Percentiles rank a stretch among this genome's conserved stretches.
Conservation (phyloP, 2,113 vertebrate genomes). For the Hippocampus comes region DNA sequence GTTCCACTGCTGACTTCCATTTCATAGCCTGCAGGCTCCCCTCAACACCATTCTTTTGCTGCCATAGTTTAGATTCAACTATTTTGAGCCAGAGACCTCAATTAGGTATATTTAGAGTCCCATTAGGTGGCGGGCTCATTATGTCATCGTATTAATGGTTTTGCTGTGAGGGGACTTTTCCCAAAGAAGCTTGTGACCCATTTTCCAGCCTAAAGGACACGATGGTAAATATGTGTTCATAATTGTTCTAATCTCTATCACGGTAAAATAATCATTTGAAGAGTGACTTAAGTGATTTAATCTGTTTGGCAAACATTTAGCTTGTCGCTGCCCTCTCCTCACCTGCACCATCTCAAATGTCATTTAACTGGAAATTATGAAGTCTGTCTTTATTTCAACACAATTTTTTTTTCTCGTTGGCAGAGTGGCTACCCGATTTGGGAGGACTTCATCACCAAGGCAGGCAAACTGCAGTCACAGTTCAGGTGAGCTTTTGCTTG, state of each 20-base stretch:
- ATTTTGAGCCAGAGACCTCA: conserved; percentile 55
- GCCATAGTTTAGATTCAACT: conserved; percentile 27
- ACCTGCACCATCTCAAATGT: conserved; percentile 12
- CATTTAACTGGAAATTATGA: conserved; percentile 35
- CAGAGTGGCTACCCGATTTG: conserved; percentile 80
- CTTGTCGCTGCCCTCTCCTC: conserved; percentile 12
- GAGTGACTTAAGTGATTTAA: conserved; percentile 1
- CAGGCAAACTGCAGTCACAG: conserved; percentile 79
- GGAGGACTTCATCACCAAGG: conserved; percentile 82
- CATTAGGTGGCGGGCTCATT: conserved; percentile 50
- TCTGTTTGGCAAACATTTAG: neutral
- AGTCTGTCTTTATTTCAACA: conserved; percentile 30
- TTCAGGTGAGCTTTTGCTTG: conserved; percentile 69
- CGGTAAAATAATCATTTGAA: neutral
- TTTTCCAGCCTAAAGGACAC: conserved; percentile 30
- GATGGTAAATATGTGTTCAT: neutral
- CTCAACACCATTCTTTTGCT: conserved; percentile 31
- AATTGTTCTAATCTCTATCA: neutral
- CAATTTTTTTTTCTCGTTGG: conserved; percentile 22
- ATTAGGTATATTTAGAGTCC: conserved; percentile 48
- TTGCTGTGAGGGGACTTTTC: conserved; percentile 40
- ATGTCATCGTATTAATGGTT: conserved; percentile 36
- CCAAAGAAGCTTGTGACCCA: conserved; percentile 49
- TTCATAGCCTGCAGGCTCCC: conserved; percentile 1
- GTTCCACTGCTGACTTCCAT: neutral